Conservation (phyloP, 1,140 invertebrate genomes). For the Diachasmimorpha longicaudata region DNA sequence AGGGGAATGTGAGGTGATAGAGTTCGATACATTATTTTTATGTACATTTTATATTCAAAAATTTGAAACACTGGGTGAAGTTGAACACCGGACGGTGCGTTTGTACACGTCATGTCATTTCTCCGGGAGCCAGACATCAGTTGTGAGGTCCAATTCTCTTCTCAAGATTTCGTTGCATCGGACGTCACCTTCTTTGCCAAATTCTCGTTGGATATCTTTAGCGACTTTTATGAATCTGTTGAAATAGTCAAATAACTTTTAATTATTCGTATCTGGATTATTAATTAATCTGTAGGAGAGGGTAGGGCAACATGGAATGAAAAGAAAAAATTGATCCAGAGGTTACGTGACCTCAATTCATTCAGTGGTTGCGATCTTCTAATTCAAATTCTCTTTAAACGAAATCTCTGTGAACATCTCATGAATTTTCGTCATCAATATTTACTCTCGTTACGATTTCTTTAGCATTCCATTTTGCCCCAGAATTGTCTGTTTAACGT, state of each 20-base stretch:
- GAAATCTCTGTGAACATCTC: too few relatives aligned
- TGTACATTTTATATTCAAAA: not conserved
- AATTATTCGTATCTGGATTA: too few relatives aligned
- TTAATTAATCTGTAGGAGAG: too few relatives aligned
- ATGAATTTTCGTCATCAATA: too few relatives aligned
- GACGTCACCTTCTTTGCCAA: slow-evolving; percentile 53
- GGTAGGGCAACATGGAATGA: too few relatives aligned
- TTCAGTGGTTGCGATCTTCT: too few relatives aligned
- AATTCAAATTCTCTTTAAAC: too few relatives aligned
- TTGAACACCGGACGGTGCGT: not conserved
- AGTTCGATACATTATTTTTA: not conserved
- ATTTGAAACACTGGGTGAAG: not conserved
- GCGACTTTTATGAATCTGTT: slow-evolving; percentile 55
- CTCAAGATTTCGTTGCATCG: slow-evolving; percentile 52
- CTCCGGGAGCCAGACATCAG: slow-evolving; percentile 60
- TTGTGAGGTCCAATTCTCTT: slow-evolving; percentile 44
- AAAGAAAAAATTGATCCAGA: too few relatives aligned
- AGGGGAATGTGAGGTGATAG: not conserved
- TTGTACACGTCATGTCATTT: slow-evolving; percentile 42
- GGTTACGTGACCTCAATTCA: too few relatives aligned
- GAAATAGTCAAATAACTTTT: not conserved
- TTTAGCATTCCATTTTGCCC: too few relatives aligned
- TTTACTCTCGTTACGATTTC: too few relatives aligned
- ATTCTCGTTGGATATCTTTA: slow-evolving; percentile 52
- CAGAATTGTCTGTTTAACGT: too few relatives aligned